These are phyloP conservation scores for Cephalotes varians DNA, from an alignment of 2,888 invertebrate genomes.

Conservation along the genomic window DNA sequence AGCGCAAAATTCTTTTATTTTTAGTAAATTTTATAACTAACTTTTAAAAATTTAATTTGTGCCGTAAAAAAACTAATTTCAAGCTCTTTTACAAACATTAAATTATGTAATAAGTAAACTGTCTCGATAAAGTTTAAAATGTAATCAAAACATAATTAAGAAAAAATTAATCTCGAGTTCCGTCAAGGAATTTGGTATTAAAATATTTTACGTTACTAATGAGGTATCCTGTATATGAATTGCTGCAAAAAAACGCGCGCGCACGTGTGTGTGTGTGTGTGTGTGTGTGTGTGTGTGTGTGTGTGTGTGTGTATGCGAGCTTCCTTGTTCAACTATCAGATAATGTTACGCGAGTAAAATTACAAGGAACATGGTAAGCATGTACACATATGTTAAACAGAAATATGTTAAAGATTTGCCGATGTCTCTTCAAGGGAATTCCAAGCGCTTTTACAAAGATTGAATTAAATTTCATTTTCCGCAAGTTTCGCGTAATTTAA, in stretches of 20 bases:
- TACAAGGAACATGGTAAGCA: neutral
- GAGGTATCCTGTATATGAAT: neutral
- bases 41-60: neutral
- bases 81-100: neutral
- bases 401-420: conserved; percentile 27
- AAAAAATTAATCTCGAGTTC: conserved; percentile 19
- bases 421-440: neutral
- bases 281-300: no score
- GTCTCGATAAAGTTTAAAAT: neutral
- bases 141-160: neutral
- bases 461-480: conserved; percentile 64
- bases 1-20: neutral
- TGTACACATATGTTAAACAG: neutral
- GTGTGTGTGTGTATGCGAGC: neutral
- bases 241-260: neutral
- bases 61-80: neutral
- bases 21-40: neutral
- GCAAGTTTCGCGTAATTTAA: conserved; percentile 63
- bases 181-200: conserved; percentile 17
- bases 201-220: conserved; percentile 4
- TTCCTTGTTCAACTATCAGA: conserved; percentile 13
- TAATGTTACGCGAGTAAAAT: conserved; percentile 2
- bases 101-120: conserved; percentile 2
- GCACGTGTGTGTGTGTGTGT: no score
- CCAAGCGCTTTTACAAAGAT: conserved; percentile 36